Conservation (phyloP, 1,140 invertebrate genomes). For the Diuraphis noxia region DNA sequence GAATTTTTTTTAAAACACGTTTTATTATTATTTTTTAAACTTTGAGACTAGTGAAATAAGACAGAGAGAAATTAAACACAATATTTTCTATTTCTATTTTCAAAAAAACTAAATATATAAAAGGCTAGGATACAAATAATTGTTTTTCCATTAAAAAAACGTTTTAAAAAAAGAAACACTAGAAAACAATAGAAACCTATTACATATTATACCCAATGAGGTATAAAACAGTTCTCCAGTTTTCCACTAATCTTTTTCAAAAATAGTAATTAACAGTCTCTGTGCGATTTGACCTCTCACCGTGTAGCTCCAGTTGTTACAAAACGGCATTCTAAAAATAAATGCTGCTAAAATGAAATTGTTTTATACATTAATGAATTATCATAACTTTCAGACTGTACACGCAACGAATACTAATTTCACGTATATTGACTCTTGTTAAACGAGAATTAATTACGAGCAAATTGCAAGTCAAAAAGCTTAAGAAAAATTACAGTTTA, state of each 20-base stretch:
- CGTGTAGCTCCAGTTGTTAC: neutral
- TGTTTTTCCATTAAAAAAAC: neutral
- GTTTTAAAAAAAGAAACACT: slow-evolving; percentile 14
- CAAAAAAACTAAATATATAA: neutral
- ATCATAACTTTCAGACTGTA: neutral
- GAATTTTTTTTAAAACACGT: neutral
- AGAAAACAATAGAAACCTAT: neutral
- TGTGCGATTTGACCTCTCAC: neutral
- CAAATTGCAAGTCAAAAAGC: neutral
- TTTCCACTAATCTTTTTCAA: neutral
- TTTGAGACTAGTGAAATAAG: no score
- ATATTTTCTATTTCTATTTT: no score
- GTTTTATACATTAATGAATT: neutral
- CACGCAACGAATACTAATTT: neutral
- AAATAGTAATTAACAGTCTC: neutral
- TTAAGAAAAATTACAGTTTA: neutral
- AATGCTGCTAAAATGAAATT: neutral
- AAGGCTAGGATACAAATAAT: neutral
- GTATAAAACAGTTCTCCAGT: neutral
- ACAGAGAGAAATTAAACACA: no score
- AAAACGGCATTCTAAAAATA: neutral
- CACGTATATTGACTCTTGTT: neutral
- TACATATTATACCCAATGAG: neutral
- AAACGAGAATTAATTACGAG: neutral
- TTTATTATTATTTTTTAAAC: no score